These are phyloP conservation scores for Eudasyphora cyanicolor DNA, from an alignment of 2,888 invertebrate genomes.

Conservation along the genomic window DNA sequence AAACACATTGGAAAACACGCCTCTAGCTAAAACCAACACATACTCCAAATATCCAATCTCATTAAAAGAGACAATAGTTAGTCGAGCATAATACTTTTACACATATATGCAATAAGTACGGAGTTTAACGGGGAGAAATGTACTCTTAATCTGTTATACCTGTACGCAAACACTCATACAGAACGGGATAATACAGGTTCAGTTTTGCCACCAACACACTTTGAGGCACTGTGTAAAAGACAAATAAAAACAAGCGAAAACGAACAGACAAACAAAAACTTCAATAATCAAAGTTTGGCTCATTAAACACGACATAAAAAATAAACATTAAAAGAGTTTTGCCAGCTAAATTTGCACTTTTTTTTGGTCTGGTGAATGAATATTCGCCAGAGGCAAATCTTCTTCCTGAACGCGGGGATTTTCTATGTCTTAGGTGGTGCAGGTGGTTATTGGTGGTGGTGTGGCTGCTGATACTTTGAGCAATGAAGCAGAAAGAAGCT, in stretches of 20 bases:
- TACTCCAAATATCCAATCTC: neutral
- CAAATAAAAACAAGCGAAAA: slow-evolving; percentile 55
- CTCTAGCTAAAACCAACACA: too few relatives aligned
- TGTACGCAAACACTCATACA: neutral
- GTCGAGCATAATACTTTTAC: neutral
- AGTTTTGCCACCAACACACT: neutral
- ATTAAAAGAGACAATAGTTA: neutral
- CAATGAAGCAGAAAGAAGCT: neutral
- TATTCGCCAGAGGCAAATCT: slow-evolving; percentile 22
- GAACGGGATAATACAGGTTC: slow-evolving; percentile 7
- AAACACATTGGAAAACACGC: neutral
- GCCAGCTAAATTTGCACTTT: slow-evolving; percentile 30
- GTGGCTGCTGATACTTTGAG: slow-evolving; percentile 7
- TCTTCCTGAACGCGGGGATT: slow-evolving; percentile 1
- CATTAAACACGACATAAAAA: slow-evolving; percentile 69
- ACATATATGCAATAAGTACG: too few relatives aligned
- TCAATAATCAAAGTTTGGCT: slow-evolving; percentile 75
- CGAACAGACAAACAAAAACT: slow-evolving; percentile 64
- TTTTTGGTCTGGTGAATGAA: neutral
- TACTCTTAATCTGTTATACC: neutral
- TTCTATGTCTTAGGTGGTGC: slow-evolving; percentile 15
- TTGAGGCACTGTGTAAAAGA: slow-evolving; percentile 49
- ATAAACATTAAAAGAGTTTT: slow-evolving; percentile 50
- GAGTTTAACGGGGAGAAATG: neutral
- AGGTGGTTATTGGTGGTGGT: too few relatives aligned